These are phyloP conservation scores for Acrocephalus kingi DNA, from an alignment of 2,113 vertebrate species.

Conservation along the genomic window DNA sequence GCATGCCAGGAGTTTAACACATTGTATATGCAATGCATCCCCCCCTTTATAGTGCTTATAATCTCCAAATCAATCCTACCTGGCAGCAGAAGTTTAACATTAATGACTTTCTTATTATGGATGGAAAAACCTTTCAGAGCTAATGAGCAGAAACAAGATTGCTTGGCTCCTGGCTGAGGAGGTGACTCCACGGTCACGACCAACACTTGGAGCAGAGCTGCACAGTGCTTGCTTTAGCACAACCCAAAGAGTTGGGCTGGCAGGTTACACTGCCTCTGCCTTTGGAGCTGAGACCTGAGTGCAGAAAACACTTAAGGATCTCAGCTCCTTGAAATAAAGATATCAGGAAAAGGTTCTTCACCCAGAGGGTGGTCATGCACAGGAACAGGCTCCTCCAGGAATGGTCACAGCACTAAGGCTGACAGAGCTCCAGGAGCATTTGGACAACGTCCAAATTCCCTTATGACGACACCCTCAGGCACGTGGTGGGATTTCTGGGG, in stretches of 20 bases:
- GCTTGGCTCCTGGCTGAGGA: background rate
- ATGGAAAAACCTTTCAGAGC: conserved; percentile 19
- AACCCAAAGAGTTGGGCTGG: background rate
- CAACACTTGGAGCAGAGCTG: background rate
- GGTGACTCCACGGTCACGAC: background rate
- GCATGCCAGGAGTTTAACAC: background rate
- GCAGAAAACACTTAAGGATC: background rate
- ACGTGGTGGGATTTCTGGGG: background rate
- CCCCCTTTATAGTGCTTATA: background rate
- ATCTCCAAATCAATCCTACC: conserved; percentile 10
- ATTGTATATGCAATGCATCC: background rate
- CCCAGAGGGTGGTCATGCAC: rapidly evolving
- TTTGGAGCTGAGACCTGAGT: background rate
- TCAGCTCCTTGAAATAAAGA: background rate
- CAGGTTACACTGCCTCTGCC: background rate
- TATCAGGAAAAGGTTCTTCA: background rate
- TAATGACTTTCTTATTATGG: conserved; percentile 46
- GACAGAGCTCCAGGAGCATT: background rate
- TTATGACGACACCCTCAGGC: background rate
- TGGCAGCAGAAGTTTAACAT: conserved; percentile 27
- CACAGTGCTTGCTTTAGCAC: background rate
- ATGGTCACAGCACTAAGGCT: background rate
- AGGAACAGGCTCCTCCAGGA: background rate
- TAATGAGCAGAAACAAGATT: conserved; percentile 42
- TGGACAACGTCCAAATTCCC: background rate